Evolutionary conservation across 1,140 invertebrate genomes (phyloP), one percentile per base, ranked within the genome.

Genomic region (Sitophilus oryzae): DNA sequence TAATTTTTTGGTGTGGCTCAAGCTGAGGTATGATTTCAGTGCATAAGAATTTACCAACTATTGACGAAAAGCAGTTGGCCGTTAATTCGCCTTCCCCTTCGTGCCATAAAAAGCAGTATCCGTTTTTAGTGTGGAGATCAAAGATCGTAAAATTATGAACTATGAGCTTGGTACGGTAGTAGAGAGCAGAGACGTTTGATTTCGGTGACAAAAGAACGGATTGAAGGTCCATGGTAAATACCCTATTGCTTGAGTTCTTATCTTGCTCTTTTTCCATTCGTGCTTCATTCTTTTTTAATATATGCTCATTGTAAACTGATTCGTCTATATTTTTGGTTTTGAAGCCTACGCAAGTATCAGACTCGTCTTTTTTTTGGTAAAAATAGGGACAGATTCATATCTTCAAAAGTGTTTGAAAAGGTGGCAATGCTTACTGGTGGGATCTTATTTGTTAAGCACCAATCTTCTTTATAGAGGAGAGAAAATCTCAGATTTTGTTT

Each of bases 401-500:
- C 38, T 18, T 62, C 52, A 52, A 59, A 51, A 37, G 25, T 34
- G 18, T 58, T 15, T 6, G 2, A 10, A 22, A 58, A 54, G 1
- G 23, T 20, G 8, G 50, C 20, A 5, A 47, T 42, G 34, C 18
- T 15, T 25, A 25, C 15, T 37, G 53, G 53, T n/a, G 9, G 14
- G 15, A 44, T 35, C 25, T 59, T 56, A 8, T 60, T 11, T 43
- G 51, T 16, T 46, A 19, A 14, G 36, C 54, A 52, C 49, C 56
- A 58, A n/a, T 55, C 52, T 41, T 64, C 43, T 58, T 59, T 53
- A 40, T 64, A 66, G 15, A 61, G 19, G n/a, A 45, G 35, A 44
- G 50, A 64, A 68, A 19, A 66, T 38, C 48, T 66, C 52, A 22
- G 43, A 44, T 61, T 68, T 64, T 35, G 45, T 58, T 46, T 62